phyloP scores from a whole-genome alignment of 2,113 vertebrate genomes.

The Psophia crepitans region DNA sequence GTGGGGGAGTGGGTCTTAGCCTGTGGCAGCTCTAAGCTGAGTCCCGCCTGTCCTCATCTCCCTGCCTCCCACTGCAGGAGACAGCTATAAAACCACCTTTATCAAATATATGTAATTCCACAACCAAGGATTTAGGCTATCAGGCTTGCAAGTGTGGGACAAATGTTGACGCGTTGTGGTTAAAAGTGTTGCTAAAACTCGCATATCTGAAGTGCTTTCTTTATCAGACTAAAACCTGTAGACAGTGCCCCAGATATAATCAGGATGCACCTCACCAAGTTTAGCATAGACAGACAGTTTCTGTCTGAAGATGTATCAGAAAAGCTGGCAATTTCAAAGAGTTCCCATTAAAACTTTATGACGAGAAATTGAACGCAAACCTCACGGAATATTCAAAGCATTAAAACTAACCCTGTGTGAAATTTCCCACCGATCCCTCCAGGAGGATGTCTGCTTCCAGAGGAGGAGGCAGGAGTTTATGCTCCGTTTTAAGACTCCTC shows the following conservation, averaged over 20 bases:
- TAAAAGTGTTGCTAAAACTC: slow-evolving; percentile 32
- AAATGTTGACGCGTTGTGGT: background rate
- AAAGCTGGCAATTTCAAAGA: slow-evolving; percentile 30
- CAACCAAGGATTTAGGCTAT: slow-evolving; percentile 1
- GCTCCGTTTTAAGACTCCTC: slow-evolving; percentile 38
- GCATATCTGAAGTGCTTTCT: slow-evolving; percentile 1
- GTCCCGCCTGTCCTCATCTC: background rate
- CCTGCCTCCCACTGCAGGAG: background rate
- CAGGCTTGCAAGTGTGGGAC: slow-evolving; percentile 1
- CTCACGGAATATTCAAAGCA: slow-evolving; percentile 24
- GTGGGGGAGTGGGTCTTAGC: background rate
- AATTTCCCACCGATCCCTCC: background rate
- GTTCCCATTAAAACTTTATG: slow-evolving; percentile 61
- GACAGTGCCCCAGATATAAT: background rate
- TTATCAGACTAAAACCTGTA: background rate
- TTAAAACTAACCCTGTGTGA: slow-evolving; percentile 58
- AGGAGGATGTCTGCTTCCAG: background rate
- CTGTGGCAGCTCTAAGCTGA: background rate
- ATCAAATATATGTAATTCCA: background rate
- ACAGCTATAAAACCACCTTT: background rate
- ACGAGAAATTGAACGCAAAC: slow-evolving; percentile 34
- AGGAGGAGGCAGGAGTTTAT: slow-evolving; percentile 40
- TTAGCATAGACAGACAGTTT: slow-evolving; percentile 46
- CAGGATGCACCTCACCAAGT: slow-evolving; percentile 37
- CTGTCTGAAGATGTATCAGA: slow-evolving; percentile 6